These are phyloP conservation scores for Phocides pigmalion DNA, from an alignment of 1,140 invertebrate species.

Conservation along the genomic window DNA sequence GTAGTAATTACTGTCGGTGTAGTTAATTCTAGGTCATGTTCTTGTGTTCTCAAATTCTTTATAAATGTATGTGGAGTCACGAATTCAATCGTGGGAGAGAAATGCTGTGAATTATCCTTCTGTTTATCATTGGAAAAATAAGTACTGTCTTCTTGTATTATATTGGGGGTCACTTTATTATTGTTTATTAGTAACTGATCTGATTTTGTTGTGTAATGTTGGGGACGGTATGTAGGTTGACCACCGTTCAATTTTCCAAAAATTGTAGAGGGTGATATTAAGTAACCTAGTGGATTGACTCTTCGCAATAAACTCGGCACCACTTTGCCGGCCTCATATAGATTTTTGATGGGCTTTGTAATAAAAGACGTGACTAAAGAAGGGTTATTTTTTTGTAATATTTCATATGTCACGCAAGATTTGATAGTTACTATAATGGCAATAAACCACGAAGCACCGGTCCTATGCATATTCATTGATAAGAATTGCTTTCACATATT, in stretches of 20 bases:
- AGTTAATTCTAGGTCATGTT: background rate
- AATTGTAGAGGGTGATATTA: too few species aligned
- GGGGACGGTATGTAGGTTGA: too few species aligned
- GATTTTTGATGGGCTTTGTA: constrained; percentile 5
- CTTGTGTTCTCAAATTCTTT: background rate
- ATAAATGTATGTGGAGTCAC: background rate
- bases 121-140: too few species aligned
- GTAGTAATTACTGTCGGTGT: background rate
- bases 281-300: background rate
- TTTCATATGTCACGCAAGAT: background rate
- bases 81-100: background rate
- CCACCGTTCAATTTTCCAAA: too few species aligned
- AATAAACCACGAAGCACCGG: constrained; percentile 10
- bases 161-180: too few species aligned
- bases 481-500: background rate
- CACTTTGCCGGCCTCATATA: background rate
- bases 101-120: background rate
- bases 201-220: too few species aligned
- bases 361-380: background rate
- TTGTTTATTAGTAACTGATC: too few species aligned
- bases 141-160: too few species aligned
- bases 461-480: constrained; percentile 14
- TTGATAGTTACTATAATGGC: constrained; percentile 2
- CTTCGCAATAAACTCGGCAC: background rate
- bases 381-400: background rate